Base-by-base conservation (phyloP, 2,888 invertebrate species). In the Lasius fuliginosus region DNA sequence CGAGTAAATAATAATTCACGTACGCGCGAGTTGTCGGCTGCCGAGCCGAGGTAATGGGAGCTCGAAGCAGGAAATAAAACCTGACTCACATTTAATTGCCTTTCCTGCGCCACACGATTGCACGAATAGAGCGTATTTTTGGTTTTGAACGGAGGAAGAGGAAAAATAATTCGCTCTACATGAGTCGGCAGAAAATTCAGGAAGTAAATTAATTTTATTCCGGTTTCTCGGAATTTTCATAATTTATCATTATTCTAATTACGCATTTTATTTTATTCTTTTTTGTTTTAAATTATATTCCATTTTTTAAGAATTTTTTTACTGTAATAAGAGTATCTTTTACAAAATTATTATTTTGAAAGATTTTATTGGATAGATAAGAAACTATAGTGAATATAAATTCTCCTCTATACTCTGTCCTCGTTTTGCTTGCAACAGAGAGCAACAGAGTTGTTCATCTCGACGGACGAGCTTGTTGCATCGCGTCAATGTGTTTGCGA, bases 41-140 rank as follows among this genome's bases (percentile, higher is more conserved):
- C 49, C 67, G 82, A 23, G 71, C 18, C 49, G 64, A 62, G 30
- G 68, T 85, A 89, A 89, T 83, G 88, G 84, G 88, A 87, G 85
- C 89, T 89, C 89, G 82, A 86, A 89, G 88, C 88, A 87, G 90
- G 89, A 89, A 89, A 89, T 89, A 88, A 89, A 89, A 89, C 87
- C 89, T 89, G 90, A 88, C 87, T 89, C 90, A 89, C 89, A 86
- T 88, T 87, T 85, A 89, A 89, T 86, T 69, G 89, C 75, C 81
- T 71, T 79, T 82, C 83, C 49, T 53, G 46, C 68, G 69, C 73
- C 65, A 60, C 82, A 85, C 84, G 84, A 74, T 62, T 67, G 81
- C 86, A 87, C 74, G 82, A 89, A 86, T 82, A 77, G 86, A 74
- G 85, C 76, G 79, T 86, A 89, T 83, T 87, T 89, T 89, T 82